Percentiles rank a stretch among this genome's conserved stretches.
These are phyloP conservation scores for Gymnoscopelus braueri DNA, from an alignment of 2,797 vertebrate genomes.

Conservation along the genomic window DNA sequence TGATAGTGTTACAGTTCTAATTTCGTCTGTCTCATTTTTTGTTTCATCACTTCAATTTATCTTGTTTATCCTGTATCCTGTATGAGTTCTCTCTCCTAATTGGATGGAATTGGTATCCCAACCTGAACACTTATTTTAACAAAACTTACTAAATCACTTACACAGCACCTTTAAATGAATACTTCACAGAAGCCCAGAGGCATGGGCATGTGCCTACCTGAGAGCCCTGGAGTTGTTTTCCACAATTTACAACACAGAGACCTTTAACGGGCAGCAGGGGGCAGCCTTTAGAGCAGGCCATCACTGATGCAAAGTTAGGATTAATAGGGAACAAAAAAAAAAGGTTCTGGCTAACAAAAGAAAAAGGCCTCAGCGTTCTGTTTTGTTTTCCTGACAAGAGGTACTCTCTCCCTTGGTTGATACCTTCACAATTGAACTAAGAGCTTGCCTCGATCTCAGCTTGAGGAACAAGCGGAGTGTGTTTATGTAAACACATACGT, in stretches of 20 bases:
- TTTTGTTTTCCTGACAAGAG: neutral
- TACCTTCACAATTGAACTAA: slow-evolving; percentile 18
- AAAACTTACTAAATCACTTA: too few relatives aligned
- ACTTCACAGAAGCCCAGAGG: neutral
- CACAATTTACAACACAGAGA: slow-evolving; percentile 41
- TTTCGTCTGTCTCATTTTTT: too few relatives aligned
- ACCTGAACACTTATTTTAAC: too few relatives aligned
- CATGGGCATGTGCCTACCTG: slow-evolving; percentile 16
- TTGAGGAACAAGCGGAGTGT: slow-evolving; percentile 13
- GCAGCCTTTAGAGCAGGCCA: slow-evolving; percentile 61
- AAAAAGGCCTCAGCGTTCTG: too few relatives aligned
- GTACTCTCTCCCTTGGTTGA: neutral
- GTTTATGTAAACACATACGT: slow-evolving; percentile 34
- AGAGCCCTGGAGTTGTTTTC: slow-evolving; percentile 1
- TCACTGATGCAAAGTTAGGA: slow-evolving; percentile 15
- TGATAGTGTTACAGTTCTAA: too few relatives aligned
- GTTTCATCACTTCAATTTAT: too few relatives aligned
- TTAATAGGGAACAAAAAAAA: neutral
- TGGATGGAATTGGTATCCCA: too few relatives aligned
- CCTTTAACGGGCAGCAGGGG: slow-evolving; percentile 68
- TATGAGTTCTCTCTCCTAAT: too few relatives aligned
- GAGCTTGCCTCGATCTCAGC: slow-evolving; percentile 14
- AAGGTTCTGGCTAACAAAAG: neutral
- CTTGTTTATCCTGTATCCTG: too few relatives aligned
- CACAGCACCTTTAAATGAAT: too few relatives aligned